Percentiles rank a stretch among this genome's conserved stretches.
These are phyloP conservation scores for Ganaspis sp. DNA, from an alignment of 1,140 invertebrate species.

Conservation along the genomic window DNA sequence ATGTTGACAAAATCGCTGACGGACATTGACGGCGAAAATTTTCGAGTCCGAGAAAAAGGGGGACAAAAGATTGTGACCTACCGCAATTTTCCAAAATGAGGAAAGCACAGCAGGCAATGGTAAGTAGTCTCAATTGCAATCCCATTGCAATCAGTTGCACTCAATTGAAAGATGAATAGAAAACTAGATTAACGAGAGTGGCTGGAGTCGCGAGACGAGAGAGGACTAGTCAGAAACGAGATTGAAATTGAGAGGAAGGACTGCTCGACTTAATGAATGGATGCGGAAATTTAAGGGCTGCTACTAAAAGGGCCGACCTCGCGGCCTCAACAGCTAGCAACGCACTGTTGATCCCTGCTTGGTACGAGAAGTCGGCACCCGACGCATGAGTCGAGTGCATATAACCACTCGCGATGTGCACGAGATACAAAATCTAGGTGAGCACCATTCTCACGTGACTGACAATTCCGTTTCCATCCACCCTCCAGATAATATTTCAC, in stretches of 20 bases:
- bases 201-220: not conserved
- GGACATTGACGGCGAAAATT: too few relatives aligned
- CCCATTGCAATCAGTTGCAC: not conserved
- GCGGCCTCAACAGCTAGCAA: constrained; percentile 65
- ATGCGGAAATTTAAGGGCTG: constrained; percentile 38
- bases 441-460: not conserved
- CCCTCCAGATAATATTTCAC: too few relatives aligned
- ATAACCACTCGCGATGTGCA: constrained; percentile 28
- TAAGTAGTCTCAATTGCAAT: not conserved
- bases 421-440: constrained; percentile 37
- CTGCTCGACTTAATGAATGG: not conserved
- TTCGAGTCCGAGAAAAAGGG: too few relatives aligned
- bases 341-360: constrained; percentile 66
- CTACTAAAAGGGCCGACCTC: constrained; percentile 60
- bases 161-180: not conserved
- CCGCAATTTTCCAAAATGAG: constrained; percentile 14
- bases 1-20: too few relatives aligned
- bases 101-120: constrained; percentile 17
- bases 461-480: too few relatives aligned
- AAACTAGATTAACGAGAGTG: not conserved
- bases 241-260: not conserved
- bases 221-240: not conserved
- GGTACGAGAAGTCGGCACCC: constrained; percentile 54
- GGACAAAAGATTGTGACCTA: not conserved
- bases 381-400: constrained; percentile 36